Evolutionary conservation across 2,888 invertebrate genomes (phyloP).

Genomic region (Spilarctia lutea): DNA sequence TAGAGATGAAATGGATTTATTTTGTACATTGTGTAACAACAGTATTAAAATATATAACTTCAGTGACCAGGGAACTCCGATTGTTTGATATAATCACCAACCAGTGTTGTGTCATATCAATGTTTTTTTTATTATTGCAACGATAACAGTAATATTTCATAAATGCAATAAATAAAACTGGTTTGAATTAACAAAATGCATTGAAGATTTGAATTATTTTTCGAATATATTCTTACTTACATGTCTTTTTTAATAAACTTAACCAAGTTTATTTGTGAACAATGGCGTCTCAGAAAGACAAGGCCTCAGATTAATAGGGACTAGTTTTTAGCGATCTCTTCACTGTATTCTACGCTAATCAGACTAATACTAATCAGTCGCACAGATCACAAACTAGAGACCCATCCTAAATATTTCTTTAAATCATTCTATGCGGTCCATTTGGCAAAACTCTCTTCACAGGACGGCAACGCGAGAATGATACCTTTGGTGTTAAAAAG

Average conservation of each 20-base stretch:
- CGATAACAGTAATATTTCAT: conserved; percentile 15
- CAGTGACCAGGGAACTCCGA: conserved; percentile 15
- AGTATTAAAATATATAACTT: conserved; percentile 12
- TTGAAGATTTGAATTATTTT: background rate
- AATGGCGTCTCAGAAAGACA: background rate
- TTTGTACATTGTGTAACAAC: conserved; percentile 3
- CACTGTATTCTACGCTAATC: background rate
- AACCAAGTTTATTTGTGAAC: background rate
- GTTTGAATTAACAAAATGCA: background rate
- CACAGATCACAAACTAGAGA: background rate
- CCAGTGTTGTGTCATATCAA: background rate
- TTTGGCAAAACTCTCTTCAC: background rate
- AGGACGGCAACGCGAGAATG: conserved; percentile 5
- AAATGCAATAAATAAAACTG: conserved; percentile 1
- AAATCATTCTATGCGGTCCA: background rate
- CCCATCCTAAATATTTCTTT: background rate
- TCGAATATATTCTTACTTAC: background rate
- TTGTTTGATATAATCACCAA: conserved; percentile 20
- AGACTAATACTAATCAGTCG: background rate
- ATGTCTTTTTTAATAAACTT: background rate
- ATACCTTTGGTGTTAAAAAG: background rate
- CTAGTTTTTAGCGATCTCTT: background rate
- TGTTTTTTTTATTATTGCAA: background rate
- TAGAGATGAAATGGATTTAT: background rate
- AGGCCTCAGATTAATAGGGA: background rate